Conservation (phyloP, 2,113 vertebrate genomes). For the Tonatia bakeri region DNA sequence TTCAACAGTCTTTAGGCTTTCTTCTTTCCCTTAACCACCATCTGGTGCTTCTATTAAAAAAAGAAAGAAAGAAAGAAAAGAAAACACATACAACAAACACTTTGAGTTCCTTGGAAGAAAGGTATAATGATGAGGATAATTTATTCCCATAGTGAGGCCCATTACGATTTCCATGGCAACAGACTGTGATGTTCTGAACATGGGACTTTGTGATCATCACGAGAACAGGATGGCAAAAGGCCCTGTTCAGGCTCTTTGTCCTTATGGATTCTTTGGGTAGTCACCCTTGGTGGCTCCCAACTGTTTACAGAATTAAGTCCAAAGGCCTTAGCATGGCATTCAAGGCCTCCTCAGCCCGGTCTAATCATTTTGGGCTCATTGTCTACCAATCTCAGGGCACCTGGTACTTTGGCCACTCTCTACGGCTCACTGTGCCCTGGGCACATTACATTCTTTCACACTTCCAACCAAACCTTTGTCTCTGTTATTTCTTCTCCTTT, state of each 20-base stretch:
- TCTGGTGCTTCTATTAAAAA: slow-evolving; percentile 76
- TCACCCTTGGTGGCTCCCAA: slow-evolving; percentile 58
- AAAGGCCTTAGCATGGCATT: slow-evolving; percentile 30
- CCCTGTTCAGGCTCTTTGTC: slow-evolving; percentile 71
- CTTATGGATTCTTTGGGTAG: slow-evolving; percentile 61
- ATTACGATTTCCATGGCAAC: slow-evolving; percentile 78
- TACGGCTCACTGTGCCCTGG: not conserved
- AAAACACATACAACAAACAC: slow-evolving; percentile 73
- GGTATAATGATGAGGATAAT: slow-evolving; percentile 77
- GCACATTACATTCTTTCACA: not conserved
- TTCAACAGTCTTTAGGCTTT: slow-evolving; percentile 75
- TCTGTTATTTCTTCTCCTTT: not conserved
- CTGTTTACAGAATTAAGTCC: slow-evolving; percentile 43
- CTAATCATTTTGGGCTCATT: not conserved
- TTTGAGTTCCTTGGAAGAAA: slow-evolving; percentile 73
- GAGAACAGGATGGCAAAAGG: slow-evolving; percentile 73
- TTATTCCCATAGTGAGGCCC: slow-evolving; percentile 77
- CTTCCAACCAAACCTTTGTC: not conserved
- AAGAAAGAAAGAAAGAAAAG: slow-evolving; percentile 23
- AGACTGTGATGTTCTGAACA: slow-evolving; percentile 77
- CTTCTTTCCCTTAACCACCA: slow-evolving; percentile 72
- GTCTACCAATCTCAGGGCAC: not conserved
- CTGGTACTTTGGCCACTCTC: not conserved
- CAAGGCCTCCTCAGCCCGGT: slow-evolving; percentile 25
- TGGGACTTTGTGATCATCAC: slow-evolving; percentile 73